Percentiles rank a stretch among this genome's conserved stretches.
Conservation (phyloP, 2,888 invertebrate species). For the Mythimna impura region DNA sequence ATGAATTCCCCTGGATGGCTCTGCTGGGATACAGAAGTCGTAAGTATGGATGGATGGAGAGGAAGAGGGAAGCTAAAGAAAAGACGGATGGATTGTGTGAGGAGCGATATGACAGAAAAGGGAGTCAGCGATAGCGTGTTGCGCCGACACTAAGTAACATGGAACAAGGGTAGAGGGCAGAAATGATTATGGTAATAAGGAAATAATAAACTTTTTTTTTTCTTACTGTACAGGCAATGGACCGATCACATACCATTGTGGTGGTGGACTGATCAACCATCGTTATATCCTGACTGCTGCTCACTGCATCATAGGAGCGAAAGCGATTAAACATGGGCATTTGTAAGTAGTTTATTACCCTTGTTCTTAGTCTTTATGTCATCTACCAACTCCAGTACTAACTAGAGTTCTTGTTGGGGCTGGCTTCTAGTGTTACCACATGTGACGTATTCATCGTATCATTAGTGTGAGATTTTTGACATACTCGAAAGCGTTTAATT, state of each 20-base stretch:
- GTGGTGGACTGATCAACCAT: slow-evolving; percentile 91
- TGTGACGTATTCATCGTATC: too few relatives aligned
- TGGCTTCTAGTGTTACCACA: too few relatives aligned
- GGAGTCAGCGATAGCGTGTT: too few relatives aligned
- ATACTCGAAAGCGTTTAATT: too few relatives aligned
- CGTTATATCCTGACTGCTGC: slow-evolving; percentile 91
- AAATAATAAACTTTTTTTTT: neutral
- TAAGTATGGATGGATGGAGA: slow-evolving; percentile 69
- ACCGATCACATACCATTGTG: slow-evolving; percentile 89
- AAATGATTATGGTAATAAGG: too few relatives aligned
- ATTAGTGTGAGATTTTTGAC: too few relatives aligned
- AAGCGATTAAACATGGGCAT: slow-evolving; percentile 84
- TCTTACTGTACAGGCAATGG: slow-evolving; percentile 65
- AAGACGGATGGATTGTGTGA: too few relatives aligned
- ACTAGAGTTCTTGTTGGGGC: too few relatives aligned
- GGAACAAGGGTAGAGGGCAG: too few relatives aligned
- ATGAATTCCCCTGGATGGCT: slow-evolving; percentile 92
- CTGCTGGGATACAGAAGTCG: slow-evolving; percentile 90
- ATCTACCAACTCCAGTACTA: neutral
- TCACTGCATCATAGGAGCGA: slow-evolving; percentile 90
- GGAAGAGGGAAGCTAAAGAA: too few relatives aligned
- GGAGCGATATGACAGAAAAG: too few relatives aligned
- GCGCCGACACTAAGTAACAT: too few relatives aligned
- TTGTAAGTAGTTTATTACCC: slow-evolving; percentile 85
- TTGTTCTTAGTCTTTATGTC: neutral